Conservation (phyloP, 2,797 vertebrate genomes). For the Graptemys geographica region DNA sequence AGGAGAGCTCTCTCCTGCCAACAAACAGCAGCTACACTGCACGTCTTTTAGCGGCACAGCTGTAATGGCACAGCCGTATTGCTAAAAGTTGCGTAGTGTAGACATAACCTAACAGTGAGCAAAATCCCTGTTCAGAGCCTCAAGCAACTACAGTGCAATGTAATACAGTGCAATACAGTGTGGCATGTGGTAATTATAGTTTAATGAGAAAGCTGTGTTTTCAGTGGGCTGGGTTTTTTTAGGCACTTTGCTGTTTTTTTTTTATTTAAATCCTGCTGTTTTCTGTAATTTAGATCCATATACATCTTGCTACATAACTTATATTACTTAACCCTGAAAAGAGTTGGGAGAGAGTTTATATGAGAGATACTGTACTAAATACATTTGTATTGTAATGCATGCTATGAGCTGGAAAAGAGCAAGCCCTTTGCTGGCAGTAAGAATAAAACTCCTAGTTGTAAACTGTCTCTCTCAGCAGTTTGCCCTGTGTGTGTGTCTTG, state of each 20-base stretch:
- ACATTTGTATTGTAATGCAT: not conserved
- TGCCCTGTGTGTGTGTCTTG: slow-evolving; percentile 11
- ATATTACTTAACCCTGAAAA: slow-evolving; percentile 20
- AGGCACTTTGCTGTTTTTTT: rapidly evolving
- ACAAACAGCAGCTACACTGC: too few relatives aligned
- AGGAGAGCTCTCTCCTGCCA: too few relatives aligned
- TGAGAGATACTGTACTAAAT: not conserved
- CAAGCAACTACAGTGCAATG: not conserved
- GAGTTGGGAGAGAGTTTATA: not conserved
- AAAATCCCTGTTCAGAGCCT: not conserved
- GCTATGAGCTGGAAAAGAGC: slow-evolving; percentile 17
- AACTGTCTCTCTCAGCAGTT: slow-evolving; percentile 58
- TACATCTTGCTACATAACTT: not conserved
- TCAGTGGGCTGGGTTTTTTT: not conserved
- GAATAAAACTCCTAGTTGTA: slow-evolving; percentile 17
- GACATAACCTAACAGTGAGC: not conserved
- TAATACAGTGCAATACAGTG: rapidly evolving
- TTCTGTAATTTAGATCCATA: not conserved
- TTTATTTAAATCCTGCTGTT: not conserved
- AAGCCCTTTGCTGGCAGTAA: not conserved
- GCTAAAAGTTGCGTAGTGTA: too few relatives aligned
- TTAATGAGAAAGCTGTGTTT: not conserved
- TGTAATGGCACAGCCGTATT: too few relatives aligned
- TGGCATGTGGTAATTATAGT: not conserved
- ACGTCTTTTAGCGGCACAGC: too few relatives aligned